Evolutionary conservation across 2,888 invertebrate genomes (phyloP).

Genomic region (Kuschelorhynchus macadamiae): DNA sequence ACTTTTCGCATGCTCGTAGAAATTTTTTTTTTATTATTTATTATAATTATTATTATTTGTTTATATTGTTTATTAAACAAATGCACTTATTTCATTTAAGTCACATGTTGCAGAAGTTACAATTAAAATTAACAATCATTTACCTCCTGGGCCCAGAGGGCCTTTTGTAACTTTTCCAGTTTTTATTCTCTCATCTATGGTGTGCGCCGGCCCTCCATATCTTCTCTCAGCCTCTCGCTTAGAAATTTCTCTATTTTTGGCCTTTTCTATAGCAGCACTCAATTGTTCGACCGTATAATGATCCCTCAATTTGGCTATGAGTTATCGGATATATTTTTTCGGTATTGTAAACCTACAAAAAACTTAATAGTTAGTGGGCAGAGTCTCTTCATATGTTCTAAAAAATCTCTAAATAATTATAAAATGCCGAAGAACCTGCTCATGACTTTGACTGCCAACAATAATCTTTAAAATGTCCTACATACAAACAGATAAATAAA

Average conservation of each 20-base stretch:
- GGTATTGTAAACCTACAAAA: neutral
- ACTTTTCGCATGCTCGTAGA: neutral
- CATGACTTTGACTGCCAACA: no score
- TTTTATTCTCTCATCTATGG: neutral
- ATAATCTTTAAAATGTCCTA: neutral
- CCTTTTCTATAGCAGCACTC: constrained; percentile 1
- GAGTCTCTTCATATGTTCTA: no score
- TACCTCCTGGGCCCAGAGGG: constrained; percentile 15
- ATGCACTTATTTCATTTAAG: no score
- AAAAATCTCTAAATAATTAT: no score
- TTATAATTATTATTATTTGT: no score
- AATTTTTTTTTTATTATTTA: no score
- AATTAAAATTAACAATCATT: no score
- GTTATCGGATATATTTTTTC: constrained; percentile 1
- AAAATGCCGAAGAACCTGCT: no score
- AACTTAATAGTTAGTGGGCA: no score
- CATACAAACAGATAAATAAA: no score
- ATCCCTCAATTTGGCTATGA: neutral
- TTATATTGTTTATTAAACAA: no score
- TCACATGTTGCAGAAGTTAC: no score
- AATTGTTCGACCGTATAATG: neutral
- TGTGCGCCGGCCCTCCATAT: constrained; percentile 13
- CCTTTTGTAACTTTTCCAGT: constrained; percentile 4
- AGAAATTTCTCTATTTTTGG: constrained; percentile 3
- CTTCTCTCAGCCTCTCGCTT: constrained; percentile 8